Conservation (phyloP, 2,888 invertebrate species). For the Busseola fusca region DNA sequence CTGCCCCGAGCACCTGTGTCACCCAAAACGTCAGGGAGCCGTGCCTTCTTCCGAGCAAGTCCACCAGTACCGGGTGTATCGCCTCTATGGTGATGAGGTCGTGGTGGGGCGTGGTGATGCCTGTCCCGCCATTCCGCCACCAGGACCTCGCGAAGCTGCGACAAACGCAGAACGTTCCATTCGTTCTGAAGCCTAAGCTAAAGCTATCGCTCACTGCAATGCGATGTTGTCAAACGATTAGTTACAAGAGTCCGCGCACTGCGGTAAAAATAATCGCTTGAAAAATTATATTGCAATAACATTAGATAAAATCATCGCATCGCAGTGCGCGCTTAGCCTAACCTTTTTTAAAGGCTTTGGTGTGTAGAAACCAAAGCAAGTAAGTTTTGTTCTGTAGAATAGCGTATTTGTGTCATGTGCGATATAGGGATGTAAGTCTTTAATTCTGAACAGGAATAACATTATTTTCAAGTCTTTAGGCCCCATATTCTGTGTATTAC, state of each 20-base stretch:
- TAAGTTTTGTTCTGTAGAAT: not conserved
- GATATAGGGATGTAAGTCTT: conserved; percentile 12
- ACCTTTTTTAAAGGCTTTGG: not conserved
- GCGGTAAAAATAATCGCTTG: not conserved
- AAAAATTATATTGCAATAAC: not conserved
- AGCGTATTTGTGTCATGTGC: conserved; percentile 25
- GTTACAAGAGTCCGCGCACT: not conserved
- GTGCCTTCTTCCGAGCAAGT: too few relatives aligned
- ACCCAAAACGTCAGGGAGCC: too few relatives aligned
- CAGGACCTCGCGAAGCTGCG: too few relatives aligned
- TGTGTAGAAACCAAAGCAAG: not conserved
- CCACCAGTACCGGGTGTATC: too few relatives aligned
- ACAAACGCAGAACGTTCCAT: too few relatives aligned
- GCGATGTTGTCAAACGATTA: not conserved
- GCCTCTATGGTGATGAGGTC: too few relatives aligned
- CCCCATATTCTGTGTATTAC: conserved; percentile 9
- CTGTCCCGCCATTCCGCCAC: too few relatives aligned
- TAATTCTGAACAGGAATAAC: not conserved
- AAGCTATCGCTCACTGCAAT: not conserved
- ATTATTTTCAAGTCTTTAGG: conserved; percentile 4
- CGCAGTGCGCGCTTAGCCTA: not conserved
- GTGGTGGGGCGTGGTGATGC: too few relatives aligned
- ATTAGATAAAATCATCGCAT: not conserved
- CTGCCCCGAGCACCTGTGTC: too few relatives aligned
- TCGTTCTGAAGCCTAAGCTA: not conserved